A percentile compares a stretch with the other conserved stretches of the same genome.
These are phyloP conservation scores for Synanthedon myopaeformis DNA, from an alignment of 2,888 invertebrate species.

Conservation along the genomic window DNA sequence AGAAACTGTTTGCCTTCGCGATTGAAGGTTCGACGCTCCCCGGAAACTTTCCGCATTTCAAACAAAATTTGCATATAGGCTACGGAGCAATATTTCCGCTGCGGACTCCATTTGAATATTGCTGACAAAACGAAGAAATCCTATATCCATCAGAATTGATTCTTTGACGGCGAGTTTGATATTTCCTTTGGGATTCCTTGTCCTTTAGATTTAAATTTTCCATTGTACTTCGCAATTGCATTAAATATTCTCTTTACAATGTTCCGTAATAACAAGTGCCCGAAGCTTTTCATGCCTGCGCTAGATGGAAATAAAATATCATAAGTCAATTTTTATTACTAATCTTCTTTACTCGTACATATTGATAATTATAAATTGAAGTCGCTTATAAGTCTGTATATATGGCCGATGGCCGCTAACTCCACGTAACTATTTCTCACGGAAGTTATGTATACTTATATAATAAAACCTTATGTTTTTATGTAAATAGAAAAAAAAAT, in stretches of 20 bases:
- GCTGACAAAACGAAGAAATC: constrained; percentile 43
- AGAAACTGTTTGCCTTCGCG: constrained; percentile 60
- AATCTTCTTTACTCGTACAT: no score
- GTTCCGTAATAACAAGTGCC: no score
- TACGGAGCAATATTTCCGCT: constrained; percentile 58
- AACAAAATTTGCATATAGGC: constrained; percentile 62
- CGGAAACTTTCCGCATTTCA: constrained; percentile 56
- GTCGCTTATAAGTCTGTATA: no score
- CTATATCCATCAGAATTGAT: constrained; percentile 12
- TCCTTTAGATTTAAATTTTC: background rate
- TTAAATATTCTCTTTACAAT: constrained; percentile 9
- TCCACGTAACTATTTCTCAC: no score
- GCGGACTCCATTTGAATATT: constrained; percentile 52
- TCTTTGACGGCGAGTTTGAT: constrained; percentile 3
- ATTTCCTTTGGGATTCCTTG: background rate
- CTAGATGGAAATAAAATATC: no score
- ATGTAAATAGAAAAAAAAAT: no score
- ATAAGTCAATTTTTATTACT: no score
- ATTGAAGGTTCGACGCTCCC: constrained; percentile 53
- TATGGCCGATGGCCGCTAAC: no score
- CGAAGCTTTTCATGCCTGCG: no score
- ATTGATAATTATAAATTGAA: no score
- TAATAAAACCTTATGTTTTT: no score
- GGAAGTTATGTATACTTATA: no score
- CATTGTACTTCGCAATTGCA: background rate